Conservation (phyloP, 2,888 invertebrate genomes). For the Pristionchus japonicus region DNA sequence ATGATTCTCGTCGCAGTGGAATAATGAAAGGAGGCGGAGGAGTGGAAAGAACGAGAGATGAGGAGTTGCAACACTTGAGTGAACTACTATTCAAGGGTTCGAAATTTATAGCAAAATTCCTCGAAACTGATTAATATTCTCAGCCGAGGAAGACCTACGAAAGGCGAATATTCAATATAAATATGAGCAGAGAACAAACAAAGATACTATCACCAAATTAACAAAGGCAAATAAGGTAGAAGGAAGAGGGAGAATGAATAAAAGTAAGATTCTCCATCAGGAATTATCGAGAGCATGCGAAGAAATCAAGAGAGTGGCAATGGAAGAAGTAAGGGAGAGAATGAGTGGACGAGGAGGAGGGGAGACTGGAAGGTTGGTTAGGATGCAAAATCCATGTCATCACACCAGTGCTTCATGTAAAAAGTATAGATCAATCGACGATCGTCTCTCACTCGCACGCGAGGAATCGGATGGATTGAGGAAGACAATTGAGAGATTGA, state of each 20-base stretch:
- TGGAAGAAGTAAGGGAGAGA: slow-evolving; percentile 41
- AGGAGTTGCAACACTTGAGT: not conserved
- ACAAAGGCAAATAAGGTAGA: slow-evolving; percentile 39
- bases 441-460: slow-evolving; percentile 2
- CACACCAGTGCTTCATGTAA: no score
- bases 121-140: not conserved
- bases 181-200: slow-evolving; percentile 13
- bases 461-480: slow-evolving; percentile 26
- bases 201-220: slow-evolving; percentile 5
- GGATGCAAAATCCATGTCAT: no score
- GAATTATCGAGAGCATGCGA: slow-evolving; percentile 39
- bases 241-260: no score
- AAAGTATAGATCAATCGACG: not conserved
- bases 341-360: slow-evolving; percentile 42
- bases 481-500: slow-evolving; percentile 24
- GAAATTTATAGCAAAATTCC: not conserved
- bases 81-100: not conserved
- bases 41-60: not conserved
- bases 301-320: slow-evolving; percentile 44
- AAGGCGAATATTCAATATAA: not conserved
- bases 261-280: not conserved
- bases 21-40: not conserved
- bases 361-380: not conserved
- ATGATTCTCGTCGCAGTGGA: not conserved
- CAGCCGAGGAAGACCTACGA: slow-evolving; percentile 33